Conservation (phyloP, 1,140 invertebrate species). For the Heliconius hewitsoni region DNA sequence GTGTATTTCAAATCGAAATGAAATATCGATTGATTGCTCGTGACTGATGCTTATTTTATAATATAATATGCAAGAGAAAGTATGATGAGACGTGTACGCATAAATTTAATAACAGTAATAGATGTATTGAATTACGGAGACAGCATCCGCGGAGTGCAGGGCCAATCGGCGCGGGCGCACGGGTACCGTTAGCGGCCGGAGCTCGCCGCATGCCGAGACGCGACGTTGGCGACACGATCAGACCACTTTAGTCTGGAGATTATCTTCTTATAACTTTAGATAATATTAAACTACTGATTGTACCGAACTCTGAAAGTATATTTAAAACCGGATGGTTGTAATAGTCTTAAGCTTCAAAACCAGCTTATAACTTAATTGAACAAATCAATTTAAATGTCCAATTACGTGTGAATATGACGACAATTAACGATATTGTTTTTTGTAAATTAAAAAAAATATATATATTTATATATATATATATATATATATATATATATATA, state of each 20-base stretch:
- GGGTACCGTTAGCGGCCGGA: constrained; percentile 64
- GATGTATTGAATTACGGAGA: constrained; percentile 72
- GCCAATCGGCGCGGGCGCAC: constrained; percentile 54
- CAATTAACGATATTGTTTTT: not conserved
- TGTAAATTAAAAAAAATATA: not conserved
- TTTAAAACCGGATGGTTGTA: constrained; percentile 13
- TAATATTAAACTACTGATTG: constrained; percentile 45
- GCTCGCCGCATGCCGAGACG: constrained; percentile 43
- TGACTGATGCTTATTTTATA: constrained; percentile 67
- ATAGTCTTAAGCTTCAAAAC: constrained; percentile 36
- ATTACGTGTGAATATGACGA: not conserved
- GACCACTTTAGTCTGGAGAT: constrained; percentile 59
- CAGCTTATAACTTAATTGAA: not conserved
- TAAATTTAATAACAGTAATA: constrained; percentile 78
- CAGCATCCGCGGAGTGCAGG: constrained; percentile 61
- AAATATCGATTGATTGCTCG: constrained; percentile 33
- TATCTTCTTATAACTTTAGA: constrained; percentile 55
- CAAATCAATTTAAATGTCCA: not conserved
- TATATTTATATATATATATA: not conserved
- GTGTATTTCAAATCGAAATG: not conserved
- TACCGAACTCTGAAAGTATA: constrained; percentile 16
- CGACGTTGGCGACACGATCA: constrained; percentile 47
- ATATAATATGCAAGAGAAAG: constrained; percentile 70
- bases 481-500: not conserved
- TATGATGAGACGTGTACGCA: constrained; percentile 60